Conservation (phyloP, 2,797 vertebrate genomes). For the Tangara arthus region DNA sequence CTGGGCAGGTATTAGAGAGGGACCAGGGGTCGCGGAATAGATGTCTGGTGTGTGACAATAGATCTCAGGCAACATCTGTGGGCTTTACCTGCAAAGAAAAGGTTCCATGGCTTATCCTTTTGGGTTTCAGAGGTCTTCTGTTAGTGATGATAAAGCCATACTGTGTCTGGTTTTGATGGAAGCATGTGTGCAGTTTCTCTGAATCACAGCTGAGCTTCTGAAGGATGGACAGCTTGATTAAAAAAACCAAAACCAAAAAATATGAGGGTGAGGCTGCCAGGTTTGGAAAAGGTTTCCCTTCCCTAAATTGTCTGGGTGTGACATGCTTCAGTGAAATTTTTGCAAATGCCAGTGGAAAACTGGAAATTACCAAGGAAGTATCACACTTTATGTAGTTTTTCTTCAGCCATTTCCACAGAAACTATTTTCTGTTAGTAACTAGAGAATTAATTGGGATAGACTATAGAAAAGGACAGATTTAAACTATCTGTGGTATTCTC, state of each 20-base stretch:
- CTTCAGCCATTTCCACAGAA: background rate
- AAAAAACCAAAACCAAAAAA: background rate
- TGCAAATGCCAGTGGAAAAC: background rate
- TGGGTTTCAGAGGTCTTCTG: background rate
- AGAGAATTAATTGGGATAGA: background rate
- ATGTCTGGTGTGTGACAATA: background rate
- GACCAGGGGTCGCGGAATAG: accelerated
- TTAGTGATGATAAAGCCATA: background rate
- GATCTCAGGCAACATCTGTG: background rate
- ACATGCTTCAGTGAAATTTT: background rate
- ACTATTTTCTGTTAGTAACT: background rate
- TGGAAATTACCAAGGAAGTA: background rate
- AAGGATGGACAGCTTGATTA: background rate
- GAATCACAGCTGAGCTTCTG: background rate
- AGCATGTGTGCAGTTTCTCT: background rate
- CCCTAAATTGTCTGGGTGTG: background rate
- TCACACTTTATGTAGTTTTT: background rate
- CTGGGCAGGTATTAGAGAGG: background rate
- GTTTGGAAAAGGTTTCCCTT: background rate
- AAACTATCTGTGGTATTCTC: background rate
- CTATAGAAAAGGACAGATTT: background rate
- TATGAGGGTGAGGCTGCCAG: background rate
- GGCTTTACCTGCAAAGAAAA: background rate
- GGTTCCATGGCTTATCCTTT: background rate
- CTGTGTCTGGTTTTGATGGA: background rate